Conservation (phyloP, 2,888 invertebrate genomes). For the Drosophila macrospina region DNA sequence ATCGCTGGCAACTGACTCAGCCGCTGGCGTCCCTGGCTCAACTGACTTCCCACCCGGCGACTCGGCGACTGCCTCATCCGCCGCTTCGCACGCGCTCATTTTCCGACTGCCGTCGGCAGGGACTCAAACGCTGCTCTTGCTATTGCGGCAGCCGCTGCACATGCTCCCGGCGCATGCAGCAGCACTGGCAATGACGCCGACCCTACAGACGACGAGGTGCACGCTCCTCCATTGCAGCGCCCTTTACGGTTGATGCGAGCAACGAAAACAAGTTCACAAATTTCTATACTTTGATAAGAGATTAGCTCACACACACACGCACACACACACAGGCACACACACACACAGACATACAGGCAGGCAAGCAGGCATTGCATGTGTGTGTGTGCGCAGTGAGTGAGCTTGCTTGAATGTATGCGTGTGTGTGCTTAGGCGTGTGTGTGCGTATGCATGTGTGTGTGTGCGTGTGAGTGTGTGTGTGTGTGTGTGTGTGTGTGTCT, state of each 20-base stretch:
- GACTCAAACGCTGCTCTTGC: slow-evolving; percentile 25
- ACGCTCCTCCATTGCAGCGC: slow-evolving; percentile 64
- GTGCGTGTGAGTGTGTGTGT: slow-evolving; percentile 3
- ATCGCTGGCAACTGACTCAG: neutral
- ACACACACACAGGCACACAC: neutral
- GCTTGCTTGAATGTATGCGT: slow-evolving; percentile 13
- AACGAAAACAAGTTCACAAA: slow-evolving; percentile 57
- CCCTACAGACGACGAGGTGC: slow-evolving; percentile 44
- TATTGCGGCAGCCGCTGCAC: slow-evolving; percentile 43
- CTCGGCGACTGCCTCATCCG: slow-evolving; percentile 10
- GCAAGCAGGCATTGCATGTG: slow-evolving; percentile 2
- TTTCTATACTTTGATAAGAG: slow-evolving; percentile 69
- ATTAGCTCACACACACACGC: slow-evolving; percentile 54
- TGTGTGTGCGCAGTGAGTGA: neutral
- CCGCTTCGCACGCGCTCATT: slow-evolving; percentile 65
- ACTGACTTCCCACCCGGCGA: slow-evolving; percentile 4
- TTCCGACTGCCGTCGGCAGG: slow-evolving; percentile 46
- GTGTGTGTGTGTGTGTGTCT: slow-evolving; percentile 16
- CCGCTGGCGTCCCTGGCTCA: slow-evolving; percentile 13
- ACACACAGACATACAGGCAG: neutral
- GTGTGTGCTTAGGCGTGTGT: neutral
- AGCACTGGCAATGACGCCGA: slow-evolving; percentile 1
- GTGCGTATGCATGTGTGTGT: neutral
- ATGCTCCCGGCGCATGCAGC: slow-evolving; percentile 65
- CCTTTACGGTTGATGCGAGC: slow-evolving; percentile 26